A percentile compares a stretch with the other conserved stretches of the same genome.
Conservation (phyloP, 2,888 invertebrate species). For the Vesta saturnalis region DNA sequence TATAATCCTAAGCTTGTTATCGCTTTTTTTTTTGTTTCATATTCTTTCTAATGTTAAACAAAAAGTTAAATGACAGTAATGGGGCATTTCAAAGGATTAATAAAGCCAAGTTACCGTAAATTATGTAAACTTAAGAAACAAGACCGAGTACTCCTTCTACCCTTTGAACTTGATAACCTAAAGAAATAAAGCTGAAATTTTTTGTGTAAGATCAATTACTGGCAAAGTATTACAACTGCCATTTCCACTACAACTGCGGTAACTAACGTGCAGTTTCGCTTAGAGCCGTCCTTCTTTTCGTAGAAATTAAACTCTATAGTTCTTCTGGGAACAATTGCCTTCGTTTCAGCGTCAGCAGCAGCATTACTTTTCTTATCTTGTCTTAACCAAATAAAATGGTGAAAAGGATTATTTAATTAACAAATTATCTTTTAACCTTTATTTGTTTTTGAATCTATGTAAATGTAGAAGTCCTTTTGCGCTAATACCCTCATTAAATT, state of each 20-base stretch:
- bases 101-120: background rate
- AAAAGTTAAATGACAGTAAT: background rate
- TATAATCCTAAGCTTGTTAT: no score
- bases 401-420: no score
- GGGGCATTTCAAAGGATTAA: background rate
- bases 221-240: background rate
- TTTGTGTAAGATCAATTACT: background rate
- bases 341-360: no score
- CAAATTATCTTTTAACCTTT: no score
- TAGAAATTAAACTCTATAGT: background rate
- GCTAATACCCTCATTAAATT: no score
- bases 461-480: no score
- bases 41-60: background rate
- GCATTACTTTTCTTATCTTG: no score
- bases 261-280: background rate
- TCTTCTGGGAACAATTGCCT: background rate
- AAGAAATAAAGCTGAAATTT: background rate
- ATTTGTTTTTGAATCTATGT: no score
- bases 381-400: no score
- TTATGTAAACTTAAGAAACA: background rate
- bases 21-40: background rate
- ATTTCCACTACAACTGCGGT: background rate
- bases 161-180: background rate
- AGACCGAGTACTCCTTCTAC: background rate
- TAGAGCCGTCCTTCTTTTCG: background rate